phyloP scores from a whole-genome alignment of 2,113 vertebrate genomes.

The Paraplagusia blochii region DNA sequence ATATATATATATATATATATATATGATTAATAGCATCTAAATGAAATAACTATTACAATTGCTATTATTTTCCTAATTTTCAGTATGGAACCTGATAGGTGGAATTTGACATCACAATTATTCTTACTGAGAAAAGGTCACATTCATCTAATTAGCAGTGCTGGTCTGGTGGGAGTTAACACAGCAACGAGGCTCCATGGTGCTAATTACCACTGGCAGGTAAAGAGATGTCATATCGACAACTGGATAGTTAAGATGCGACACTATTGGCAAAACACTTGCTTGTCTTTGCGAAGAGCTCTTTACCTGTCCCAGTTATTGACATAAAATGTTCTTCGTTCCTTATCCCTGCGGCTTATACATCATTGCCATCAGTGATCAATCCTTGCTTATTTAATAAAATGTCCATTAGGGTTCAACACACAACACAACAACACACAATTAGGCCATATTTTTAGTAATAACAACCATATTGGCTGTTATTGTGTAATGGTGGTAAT shows the following conservation, averaged over 20 bases:
- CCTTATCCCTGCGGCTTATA: constrained; percentile 57
- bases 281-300: constrained; percentile 26
- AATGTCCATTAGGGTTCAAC: constrained; percentile 69
- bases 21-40: too few relatives aligned
- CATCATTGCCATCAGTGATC: constrained; percentile 67
- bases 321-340: constrained; percentile 59
- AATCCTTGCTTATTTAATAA: constrained; percentile 74
- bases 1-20: too few relatives aligned
- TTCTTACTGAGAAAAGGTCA: constrained; percentile 55
- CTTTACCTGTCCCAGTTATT: constrained; percentile 55
- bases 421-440: constrained; percentile 29
- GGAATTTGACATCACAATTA: constrained; percentile 28
- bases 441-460: constrained; percentile 6
- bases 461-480: too few relatives aligned
- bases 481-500: too few relatives aligned
- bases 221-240: constrained; percentile 62
- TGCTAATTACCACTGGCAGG: constrained; percentile 63
- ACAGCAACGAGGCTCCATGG: constrained; percentile 37
- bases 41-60: too few relatives aligned
- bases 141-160: constrained; percentile 58
- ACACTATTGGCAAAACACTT: constrained; percentile 45
- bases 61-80: too few relatives aligned
- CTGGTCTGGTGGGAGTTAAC: constrained; percentile 44
- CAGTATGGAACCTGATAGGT: too few relatives aligned
- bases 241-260: constrained; percentile 47